Conservation (phyloP, 2,797 vertebrate species). For the Clarias laeviceps region DNA sequence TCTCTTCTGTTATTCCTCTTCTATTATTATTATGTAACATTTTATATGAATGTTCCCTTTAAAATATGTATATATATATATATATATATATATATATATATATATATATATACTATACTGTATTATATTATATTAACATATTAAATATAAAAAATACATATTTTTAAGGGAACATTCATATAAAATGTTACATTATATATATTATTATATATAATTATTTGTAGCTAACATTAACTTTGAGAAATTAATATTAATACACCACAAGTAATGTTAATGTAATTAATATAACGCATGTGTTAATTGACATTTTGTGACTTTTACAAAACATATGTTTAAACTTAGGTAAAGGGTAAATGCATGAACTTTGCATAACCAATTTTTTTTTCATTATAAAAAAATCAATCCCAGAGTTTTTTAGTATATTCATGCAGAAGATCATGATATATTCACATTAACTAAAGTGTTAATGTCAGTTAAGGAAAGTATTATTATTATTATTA, state of each 20-base stretch:
- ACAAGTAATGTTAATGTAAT: background rate
- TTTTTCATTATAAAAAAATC: background rate
- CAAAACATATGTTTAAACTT: background rate
- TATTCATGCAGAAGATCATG: background rate
- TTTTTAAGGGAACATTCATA: too few relatives aligned
- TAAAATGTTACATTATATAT: too few relatives aligned
- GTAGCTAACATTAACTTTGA: background rate
- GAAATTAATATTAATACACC: background rate
- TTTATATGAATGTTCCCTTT: background rate
- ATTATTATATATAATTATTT: too few relatives aligned
- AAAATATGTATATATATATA: too few relatives aligned
- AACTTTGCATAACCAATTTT: too few relatives aligned
- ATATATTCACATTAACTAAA: background rate
- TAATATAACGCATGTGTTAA: background rate
- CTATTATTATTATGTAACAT: background rate
- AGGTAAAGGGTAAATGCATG: background rate
- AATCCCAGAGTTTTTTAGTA: background rate
- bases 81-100: too few relatives aligned
- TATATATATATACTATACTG: too few relatives aligned
- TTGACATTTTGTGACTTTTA: background rate
- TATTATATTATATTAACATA: too few relatives aligned
- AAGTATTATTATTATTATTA: background rate
- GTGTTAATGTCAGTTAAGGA: background rate
- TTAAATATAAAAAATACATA: too few relatives aligned
- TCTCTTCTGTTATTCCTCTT: background rate